Conservation (phyloP, 2,113 vertebrate genomes). For the Cheilinus undulatus region DNA sequence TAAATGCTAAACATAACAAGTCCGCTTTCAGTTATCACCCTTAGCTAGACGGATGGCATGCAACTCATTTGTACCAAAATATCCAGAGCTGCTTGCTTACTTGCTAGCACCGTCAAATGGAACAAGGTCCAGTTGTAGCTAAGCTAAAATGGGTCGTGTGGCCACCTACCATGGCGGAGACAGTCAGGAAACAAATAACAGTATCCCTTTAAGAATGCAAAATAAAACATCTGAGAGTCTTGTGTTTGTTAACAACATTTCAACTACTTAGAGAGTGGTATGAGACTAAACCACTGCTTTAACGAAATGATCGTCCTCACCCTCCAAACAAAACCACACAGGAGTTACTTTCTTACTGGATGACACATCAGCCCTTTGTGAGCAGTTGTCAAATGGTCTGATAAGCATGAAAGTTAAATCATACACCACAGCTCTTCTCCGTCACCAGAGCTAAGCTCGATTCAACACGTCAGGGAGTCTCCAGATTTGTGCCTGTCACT, state of each 20-base stretch:
- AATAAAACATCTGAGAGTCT: too few species aligned
- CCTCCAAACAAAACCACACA: constrained; percentile 27
- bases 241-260: constrained; percentile 55
- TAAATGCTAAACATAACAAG: too few species aligned
- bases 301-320: constrained; percentile 22
- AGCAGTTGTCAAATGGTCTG: constrained; percentile 61
- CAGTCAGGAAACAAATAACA: too few species aligned
- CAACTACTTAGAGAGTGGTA: constrained; percentile 29
- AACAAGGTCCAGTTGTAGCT: too few species aligned
- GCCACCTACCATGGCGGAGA: too few species aligned
- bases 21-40: too few species aligned
- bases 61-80: too few species aligned
- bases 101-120: too few species aligned
- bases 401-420: constrained; percentile 55
- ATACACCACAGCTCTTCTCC: constrained; percentile 5
- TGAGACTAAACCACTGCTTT: constrained; percentile 28
- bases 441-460: constrained; percentile 44
- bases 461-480: constrained; percentile 23
- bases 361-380: constrained; percentile 11
- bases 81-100: too few species aligned
- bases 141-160: too few species aligned
- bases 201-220: too few species aligned
- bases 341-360: constrained; percentile 31
- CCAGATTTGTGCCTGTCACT: constrained; percentile 17
- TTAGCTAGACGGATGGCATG: too few species aligned